Evolutionary conservation across 2,113 vertebrate genomes (phyloP), one percentile per base, ranked within the genome.

Genomic region (Cettia cetti): DNA sequence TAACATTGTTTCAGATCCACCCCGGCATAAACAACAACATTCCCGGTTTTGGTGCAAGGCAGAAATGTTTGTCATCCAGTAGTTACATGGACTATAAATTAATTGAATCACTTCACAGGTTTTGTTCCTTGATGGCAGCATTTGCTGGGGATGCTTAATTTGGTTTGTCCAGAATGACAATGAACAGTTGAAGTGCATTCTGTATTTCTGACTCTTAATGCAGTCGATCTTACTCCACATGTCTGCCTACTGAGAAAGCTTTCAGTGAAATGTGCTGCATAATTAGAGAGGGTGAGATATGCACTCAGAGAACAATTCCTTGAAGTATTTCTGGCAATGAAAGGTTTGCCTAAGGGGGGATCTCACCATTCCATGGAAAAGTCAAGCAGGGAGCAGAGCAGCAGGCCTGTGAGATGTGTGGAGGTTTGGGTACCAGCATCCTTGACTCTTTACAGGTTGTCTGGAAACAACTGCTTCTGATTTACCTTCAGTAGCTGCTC

Each of bases 221-320:
- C 60, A 96, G 92, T 44, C 52, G 26, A 69, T 71, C 94, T 92
- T 89, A 76, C 7, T 23, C 68, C 5, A 2, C 17, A 24, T 21
- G 49, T 84, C 94, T 95, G 90, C 94, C 86, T 95, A 94, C 88
- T 66, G 89, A 97, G 94, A 91, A 96, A 96, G 94, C 94, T 96
- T 95, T 80, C 91, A 93, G 90, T 81, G 92, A 95, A 95, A 94
- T 35, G 84, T 65, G 94, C 94, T 77, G 81, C 90, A 94, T 97
- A 96, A 97, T 97, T 97, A 96, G 94, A 94, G 96, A 96, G 95
- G 59, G 87, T 81, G 81, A 82, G 82, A 95, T 94, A 90, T 52
- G 82, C 64, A 59, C 69, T 88, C 44, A 75, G 91, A 95, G 76
- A 91, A 70, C 6, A 72, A 84, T 49, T 85, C 65, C 82, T 92